phyloP scores from a whole-genome alignment of 1,140 invertebrate species.

The Polypedilum pembai region DNA sequence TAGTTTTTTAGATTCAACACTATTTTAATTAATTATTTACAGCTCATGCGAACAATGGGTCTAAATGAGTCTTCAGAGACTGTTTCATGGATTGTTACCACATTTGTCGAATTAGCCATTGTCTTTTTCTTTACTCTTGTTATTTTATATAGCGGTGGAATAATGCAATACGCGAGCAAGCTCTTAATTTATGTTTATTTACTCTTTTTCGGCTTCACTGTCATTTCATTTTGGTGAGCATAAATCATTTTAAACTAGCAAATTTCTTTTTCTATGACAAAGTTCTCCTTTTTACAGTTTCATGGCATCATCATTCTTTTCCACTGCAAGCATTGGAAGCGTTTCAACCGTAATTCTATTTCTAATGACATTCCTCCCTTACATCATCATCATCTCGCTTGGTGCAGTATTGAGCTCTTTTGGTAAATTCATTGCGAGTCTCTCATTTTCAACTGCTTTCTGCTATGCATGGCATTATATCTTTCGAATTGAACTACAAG shows the following conservation, averaged over 20 bases:
- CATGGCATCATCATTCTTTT: slow-evolving; percentile 58
- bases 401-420: slow-evolving; percentile 49
- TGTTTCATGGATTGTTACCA: slow-evolving; percentile 53
- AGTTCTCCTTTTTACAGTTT: slow-evolving; percentile 46
- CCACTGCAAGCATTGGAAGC: slow-evolving; percentile 54
- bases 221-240: slow-evolving; percentile 55
- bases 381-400: slow-evolving; percentile 55
- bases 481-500: slow-evolving; percentile 52
- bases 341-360: slow-evolving; percentile 54
- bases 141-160: slow-evolving; percentile 48
- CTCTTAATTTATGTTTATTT: slow-evolving; percentile 49
- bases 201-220: slow-evolving; percentile 49
- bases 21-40: slow-evolving; percentile 25
- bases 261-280: background rate
- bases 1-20: slow-evolving; percentile 18
- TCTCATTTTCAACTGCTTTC: slow-evolving; percentile 51
- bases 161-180: slow-evolving; percentile 50
- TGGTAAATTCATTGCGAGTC: slow-evolving; percentile 48
- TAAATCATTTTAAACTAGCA: slow-evolving; percentile 30
- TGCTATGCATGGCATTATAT: slow-evolving; percentile 54
- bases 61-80: slow-evolving; percentile 52
- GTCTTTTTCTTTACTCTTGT: slow-evolving; percentile 46
- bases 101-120: slow-evolving; percentile 47
- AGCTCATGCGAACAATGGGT: slow-evolving; percentile 63
- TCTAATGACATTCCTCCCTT: slow-evolving; percentile 56